Base-by-base conservation (phyloP, 2,797 vertebrate genomes). In the Rhabdomys pumilio region DNA sequence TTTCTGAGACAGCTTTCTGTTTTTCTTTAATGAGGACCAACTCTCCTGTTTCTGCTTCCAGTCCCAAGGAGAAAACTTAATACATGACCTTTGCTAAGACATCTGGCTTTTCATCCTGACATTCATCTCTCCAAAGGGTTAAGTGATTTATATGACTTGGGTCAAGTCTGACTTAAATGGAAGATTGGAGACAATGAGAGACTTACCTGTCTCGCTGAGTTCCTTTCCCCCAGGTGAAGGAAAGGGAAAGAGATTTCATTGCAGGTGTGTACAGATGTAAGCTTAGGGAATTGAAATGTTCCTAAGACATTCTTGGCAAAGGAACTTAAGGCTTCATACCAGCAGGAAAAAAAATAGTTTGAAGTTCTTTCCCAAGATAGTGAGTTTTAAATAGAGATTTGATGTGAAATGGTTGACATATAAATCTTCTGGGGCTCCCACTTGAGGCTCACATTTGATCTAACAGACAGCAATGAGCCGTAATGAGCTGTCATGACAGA, bases 341-440 rank as follows among this genome's bases (percentile, higher is more conserved):
- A 87, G 65, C 72, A 95, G 95, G 72, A 29, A 69, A 69, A 69
- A 69, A 69, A 69, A 69, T 38, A n/a, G 91, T 96, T 97, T 94
- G 84, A 97, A 93, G 91, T 93, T 81, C 69, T 29, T 94, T 96
- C 94, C 95, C 95, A 83, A 96, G 91, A 96, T 47, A 97, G 89
- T 61, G 84, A 95, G 89, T 97, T 97, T 98, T 97, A 96, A 97
- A 96, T 84, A 96, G 93, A 98, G 96, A 96, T 93, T 89, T 95
- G 84, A 95, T 80, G 90, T 96, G 93, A 59, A 95, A 86, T 93
- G 67, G 57, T 72, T 3, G 15, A 77, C 67, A 84, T 79, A 97
- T 98, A 97, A 97, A 98, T 97, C 95, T 96, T 95, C 90, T 57
- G 19, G 41, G 76, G 73, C 73, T 93, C 91, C 93, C 72, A 29